A percentile compares a stretch with the other conserved stretches of the same genome.
Conservation (phyloP, 2,888 invertebrate genomes). For the Laothoe populi region DNA sequence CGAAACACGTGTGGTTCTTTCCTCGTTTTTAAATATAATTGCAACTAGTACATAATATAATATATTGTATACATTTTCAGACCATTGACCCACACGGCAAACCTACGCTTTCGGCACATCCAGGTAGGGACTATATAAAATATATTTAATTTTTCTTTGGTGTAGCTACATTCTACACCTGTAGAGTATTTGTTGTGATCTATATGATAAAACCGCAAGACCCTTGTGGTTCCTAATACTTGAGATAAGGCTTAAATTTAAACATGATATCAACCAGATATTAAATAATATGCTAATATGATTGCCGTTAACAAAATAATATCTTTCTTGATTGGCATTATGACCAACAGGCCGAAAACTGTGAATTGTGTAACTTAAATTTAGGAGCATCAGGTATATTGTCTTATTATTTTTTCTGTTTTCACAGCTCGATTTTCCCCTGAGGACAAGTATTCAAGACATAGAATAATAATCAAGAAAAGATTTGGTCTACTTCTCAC, state of each 20-base stretch:
- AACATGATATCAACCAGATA: too few relatives aligned
- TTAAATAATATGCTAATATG: too few relatives aligned
- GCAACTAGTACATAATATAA: neutral
- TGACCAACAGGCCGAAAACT: too few relatives aligned
- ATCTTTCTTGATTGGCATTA: too few relatives aligned
- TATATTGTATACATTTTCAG: conserved; percentile 81
- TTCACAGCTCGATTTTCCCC: conserved; percentile 96
- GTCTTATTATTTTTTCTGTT: conserved; percentile 30
- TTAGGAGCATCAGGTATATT: neutral
- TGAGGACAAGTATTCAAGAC: conserved; percentile 96
- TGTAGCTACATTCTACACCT: too few relatives aligned
- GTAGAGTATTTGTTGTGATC: too few relatives aligned
- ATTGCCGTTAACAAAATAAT: too few relatives aligned
- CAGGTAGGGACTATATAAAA: conserved; percentile 76
- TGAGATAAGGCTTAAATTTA: too few relatives aligned
- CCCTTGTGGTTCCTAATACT: too few relatives aligned
- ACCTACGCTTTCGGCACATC: conserved; percentile 95
- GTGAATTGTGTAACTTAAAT: neutral
- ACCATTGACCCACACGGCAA: conserved; percentile 90
- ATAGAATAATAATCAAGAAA: conserved; percentile 94
- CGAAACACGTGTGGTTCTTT: conserved; percentile 5
- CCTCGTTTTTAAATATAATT: neutral
- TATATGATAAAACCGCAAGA: too few relatives aligned
- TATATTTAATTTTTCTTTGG: neutral
- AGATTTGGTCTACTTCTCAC: conserved; percentile 94